phyloP scores from a whole-genome alignment of 2,888 invertebrate species.

The Dysmachus trigonus region DNA sequence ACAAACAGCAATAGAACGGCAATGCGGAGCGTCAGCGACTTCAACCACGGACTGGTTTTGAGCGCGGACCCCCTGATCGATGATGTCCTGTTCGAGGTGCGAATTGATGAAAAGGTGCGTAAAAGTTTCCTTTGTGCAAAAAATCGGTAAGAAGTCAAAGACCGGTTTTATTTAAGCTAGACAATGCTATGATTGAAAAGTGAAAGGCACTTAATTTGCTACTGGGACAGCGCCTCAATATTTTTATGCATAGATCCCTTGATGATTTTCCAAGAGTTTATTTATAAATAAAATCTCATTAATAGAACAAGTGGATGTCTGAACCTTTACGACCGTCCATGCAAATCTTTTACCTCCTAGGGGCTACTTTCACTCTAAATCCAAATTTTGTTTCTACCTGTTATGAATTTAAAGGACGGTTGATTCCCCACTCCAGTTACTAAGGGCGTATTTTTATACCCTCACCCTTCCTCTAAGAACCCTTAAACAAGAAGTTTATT shows the following conservation, averaged over 20 bases:
- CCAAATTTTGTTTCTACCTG: too few species aligned
- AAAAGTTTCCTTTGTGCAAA: background rate
- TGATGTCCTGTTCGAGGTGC: conserved; percentile 86
- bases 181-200: conserved; percentile 27
- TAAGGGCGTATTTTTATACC: too few species aligned
- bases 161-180: background rate
- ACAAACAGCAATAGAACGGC: conserved; percentile 86
- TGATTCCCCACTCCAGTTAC: too few species aligned
- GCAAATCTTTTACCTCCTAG: background rate
- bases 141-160: background rate
- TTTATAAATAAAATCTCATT: background rate
- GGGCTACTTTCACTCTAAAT: too few species aligned
- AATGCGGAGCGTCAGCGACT: conserved; percentile 80
- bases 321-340: background rate
- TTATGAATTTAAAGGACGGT: too few species aligned
- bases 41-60: conserved; percentile 88
- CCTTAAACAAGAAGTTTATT: too few species aligned
- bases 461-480: too few species aligned
- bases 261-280: background rate
- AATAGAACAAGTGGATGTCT: background rate
- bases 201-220: background rate
- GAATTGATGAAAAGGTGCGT: conserved; percentile 86
- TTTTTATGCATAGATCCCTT: background rate
- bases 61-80: conserved; percentile 81
- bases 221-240: background rate